Conservation (phyloP, 2,888 invertebrate genomes). For the Heliconius ismenius region DNA sequence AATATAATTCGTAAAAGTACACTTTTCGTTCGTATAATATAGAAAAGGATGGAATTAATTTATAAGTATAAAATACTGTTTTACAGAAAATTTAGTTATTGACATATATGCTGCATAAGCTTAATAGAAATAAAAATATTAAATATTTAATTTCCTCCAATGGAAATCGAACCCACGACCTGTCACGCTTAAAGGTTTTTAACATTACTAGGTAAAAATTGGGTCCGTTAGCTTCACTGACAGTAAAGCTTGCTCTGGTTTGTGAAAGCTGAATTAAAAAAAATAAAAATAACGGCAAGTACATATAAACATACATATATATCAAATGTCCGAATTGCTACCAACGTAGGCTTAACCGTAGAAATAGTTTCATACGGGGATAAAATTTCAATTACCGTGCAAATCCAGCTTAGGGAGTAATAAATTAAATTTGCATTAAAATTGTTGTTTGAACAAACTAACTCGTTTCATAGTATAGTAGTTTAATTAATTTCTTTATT, state of each 20-base stretch:
- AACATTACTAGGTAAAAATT: not conserved
- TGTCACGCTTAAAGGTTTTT: no score
- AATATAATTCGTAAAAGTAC: not conserved
- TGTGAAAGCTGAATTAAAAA: no score
- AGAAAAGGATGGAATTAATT: not conserved
- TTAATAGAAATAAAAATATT: no score
- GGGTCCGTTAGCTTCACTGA: not conserved
- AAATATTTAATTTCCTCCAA: no score
- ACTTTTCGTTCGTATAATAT: no score
- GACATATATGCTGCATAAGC: no score
- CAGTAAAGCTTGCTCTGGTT: not conserved
- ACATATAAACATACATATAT: not conserved
- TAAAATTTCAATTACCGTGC: conserved; percentile 39
- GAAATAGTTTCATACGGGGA: conserved; percentile 31
- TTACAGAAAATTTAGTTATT: no score
- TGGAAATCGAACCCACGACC: no score
- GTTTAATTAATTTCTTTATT: conserved; percentile 27
- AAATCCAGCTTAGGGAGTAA: conserved; percentile 33
- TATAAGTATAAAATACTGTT: no score
- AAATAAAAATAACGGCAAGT: no score
- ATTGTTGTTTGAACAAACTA: conserved; percentile 26
- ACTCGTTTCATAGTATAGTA: conserved; percentile 15
- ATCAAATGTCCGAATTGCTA: not conserved
- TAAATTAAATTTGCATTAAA: conserved; percentile 34
- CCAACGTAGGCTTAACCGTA: conserved; percentile 19